phyloP scores from a whole-genome alignment of 1,140 invertebrate species.

The Drosophila simulans region DNA sequence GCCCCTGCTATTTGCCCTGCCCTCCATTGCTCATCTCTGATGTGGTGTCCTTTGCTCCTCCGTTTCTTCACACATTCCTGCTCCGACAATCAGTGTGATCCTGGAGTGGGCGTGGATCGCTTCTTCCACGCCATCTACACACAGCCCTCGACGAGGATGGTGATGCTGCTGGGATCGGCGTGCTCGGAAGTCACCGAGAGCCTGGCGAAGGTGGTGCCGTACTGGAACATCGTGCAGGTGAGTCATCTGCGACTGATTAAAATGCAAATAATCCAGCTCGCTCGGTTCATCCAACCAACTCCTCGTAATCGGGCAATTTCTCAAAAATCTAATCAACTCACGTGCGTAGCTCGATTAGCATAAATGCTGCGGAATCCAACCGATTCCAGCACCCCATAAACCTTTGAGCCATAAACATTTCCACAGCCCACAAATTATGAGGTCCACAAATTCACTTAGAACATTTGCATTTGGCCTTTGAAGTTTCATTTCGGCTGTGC shows the following conservation, averaged over 20 bases:
- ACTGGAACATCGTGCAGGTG: conserved; percentile 96
- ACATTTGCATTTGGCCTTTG: conserved; percentile 70
- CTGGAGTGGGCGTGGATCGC: conserved; percentile 94
- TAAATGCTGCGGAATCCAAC: conserved; percentile 46
- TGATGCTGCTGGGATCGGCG: conserved; percentile 92
- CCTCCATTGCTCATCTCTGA: conserved; percentile 1
- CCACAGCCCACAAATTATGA: conserved; percentile 70
- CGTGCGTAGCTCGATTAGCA: conserved; percentile 74
- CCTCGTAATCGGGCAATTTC: conserved; percentile 52
- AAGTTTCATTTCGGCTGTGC: conserved; percentile 55
- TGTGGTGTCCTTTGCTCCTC: neutral
- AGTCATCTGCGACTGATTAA: conserved; percentile 56
- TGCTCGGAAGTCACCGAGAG: conserved; percentile 96
- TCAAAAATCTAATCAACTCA: conserved; percentile 83
- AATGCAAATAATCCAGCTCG: conserved; percentile 46
- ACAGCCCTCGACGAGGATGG: conserved; percentile 88
- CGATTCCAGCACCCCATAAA: conserved; percentile 55
- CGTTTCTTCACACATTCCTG: neutral
- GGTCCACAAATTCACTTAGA: conserved; percentile 67
- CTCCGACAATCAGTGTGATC: conserved; percentile 90
- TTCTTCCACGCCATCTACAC: conserved; percentile 96
- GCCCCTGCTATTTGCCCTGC: neutral
- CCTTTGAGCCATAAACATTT: conserved; percentile 72
- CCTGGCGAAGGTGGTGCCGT: conserved; percentile 94
- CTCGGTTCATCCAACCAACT: neutral